phyloP scores from a whole-genome alignment of 2,888 invertebrate species.

The Gryllus longicercus region DNA sequence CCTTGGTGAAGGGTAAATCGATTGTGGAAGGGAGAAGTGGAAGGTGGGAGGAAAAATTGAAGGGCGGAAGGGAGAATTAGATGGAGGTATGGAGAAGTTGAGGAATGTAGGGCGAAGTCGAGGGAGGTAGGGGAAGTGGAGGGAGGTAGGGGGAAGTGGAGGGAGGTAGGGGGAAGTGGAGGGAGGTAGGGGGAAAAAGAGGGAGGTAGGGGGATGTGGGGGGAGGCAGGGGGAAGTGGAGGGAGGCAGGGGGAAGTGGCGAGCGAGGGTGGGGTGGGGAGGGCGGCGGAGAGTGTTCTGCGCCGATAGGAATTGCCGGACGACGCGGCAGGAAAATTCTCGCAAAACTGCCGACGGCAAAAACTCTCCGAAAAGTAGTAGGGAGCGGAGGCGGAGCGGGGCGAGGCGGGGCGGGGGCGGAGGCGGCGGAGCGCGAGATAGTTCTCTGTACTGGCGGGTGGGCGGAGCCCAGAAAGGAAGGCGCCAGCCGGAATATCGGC shows the following conservation, averaged over 20 bases:
- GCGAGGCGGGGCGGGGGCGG: not conserved
- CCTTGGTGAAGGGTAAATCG: too few relatives aligned
- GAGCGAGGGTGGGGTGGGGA: not conserved
- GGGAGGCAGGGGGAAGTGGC: not conserved
- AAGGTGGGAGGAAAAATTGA: too few relatives aligned
- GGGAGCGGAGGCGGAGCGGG: not conserved
- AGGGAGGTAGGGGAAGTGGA: too few relatives aligned
- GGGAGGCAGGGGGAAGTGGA: not conserved
- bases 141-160: too few relatives aligned
- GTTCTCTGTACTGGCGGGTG: too few relatives aligned
- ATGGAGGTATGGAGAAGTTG: too few relatives aligned
- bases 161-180: not conserved
- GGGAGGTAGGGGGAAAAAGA: not conserved
- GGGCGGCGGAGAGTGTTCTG: not conserved
- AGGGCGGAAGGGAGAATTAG: too few relatives aligned
- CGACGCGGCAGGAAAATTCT: not conserved
- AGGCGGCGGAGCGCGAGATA: not conserved
- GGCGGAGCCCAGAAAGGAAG: too few relatives aligned
- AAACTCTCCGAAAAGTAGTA: not conserved
- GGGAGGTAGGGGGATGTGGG: not conserved
- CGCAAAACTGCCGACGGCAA: constrained; percentile 1
- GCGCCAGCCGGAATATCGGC: too few relatives aligned
- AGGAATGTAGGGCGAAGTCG: too few relatives aligned
- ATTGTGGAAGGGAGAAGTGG: too few relatives aligned
- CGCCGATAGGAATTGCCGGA: not conserved